Evolutionary conservation across 2,797 vertebrate genomes (phyloP).

Genomic region (Borostomias antarcticus): DNA sequence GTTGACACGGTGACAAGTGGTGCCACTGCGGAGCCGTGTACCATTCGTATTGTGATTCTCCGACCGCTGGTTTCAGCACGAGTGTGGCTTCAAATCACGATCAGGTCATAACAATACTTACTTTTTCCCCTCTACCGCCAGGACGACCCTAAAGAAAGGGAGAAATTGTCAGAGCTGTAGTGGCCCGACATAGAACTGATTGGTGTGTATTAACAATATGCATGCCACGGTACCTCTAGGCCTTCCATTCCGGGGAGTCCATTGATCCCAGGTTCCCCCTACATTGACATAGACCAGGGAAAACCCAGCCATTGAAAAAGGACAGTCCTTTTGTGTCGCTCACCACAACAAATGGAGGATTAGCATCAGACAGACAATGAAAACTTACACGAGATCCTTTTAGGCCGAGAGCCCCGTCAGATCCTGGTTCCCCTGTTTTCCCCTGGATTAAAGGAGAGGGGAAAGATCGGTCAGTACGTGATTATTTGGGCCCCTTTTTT

Average conservation of each 20-base stretch:
- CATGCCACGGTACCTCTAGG: conserved; percentile 71
- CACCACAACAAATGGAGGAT: conserved; percentile 30
- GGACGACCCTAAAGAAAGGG: conserved; percentile 70
- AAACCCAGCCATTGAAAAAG: conserved; percentile 18
- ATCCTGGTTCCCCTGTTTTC: conserved; percentile 67
- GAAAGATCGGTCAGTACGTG: conserved; percentile 16
- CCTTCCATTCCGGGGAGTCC: conserved; percentile 82
- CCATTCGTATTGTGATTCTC: not conserved
- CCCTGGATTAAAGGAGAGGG: conserved; percentile 62
- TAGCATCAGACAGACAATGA: conserved; percentile 33
- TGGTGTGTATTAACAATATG: not conserved
- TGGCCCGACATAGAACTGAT: too few species aligned
- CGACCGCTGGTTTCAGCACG: not conserved
- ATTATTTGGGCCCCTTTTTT: conserved; percentile 39
- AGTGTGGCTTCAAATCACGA: not conserved
- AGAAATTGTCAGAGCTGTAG: not conserved
- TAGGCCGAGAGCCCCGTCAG: conserved; percentile 59
- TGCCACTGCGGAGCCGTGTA: not conserved
- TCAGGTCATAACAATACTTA: conserved; percentile 46
- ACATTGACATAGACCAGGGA: conserved; percentile 44
- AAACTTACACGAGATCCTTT: conserved; percentile 70
- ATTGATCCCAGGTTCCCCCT: conserved; percentile 84
- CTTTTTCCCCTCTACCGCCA: conserved; percentile 84
- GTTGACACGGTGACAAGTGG: not conserved
- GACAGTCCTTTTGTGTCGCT: conserved; percentile 15